Conservation (phyloP, 2,797 vertebrate species). For the Sparidentex hasta region DNA sequence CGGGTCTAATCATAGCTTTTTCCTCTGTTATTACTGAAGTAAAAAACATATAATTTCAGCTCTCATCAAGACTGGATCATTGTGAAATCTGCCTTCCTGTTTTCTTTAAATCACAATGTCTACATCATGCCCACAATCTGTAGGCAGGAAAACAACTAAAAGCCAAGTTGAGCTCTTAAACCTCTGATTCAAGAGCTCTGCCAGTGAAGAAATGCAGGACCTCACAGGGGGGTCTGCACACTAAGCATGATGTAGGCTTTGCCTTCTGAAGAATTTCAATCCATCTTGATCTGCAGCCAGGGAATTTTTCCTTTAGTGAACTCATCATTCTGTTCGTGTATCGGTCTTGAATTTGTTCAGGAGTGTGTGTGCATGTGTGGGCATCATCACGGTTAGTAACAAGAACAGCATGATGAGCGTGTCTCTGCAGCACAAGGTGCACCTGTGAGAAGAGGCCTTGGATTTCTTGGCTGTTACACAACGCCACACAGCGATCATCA, state of each 20-base stretch:
- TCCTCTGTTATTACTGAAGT: slow-evolving; percentile 15
- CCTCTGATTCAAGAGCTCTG: slow-evolving; percentile 27
- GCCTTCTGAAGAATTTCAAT: slow-evolving; percentile 5
- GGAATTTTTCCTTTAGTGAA: neutral
- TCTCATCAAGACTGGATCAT: slow-evolving; percentile 24
- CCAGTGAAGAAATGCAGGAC: slow-evolving; percentile 34
- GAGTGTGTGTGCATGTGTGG: neutral
- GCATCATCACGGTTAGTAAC: neutral
- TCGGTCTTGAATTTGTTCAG: slow-evolving; percentile 3
- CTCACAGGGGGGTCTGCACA: slow-evolving; percentile 19
- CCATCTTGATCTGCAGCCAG: neutral
- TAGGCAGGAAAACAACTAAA: slow-evolving; percentile 35
- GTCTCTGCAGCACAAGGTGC: slow-evolving; percentile 21
- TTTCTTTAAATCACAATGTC: slow-evolving; percentile 38
- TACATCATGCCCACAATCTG: slow-evolving; percentile 35
- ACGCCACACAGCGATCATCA: slow-evolving; percentile 31
- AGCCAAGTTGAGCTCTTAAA: slow-evolving; percentile 62
- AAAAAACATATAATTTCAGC: slow-evolving; percentile 40
- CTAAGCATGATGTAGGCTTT: neutral
- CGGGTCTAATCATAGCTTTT: slow-evolving; percentile 30
- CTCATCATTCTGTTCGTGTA: neutral
- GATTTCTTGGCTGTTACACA: slow-evolving; percentile 38
- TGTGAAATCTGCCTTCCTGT: slow-evolving; percentile 18
- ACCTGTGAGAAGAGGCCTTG: slow-evolving; percentile 41
- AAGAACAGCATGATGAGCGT: slow-evolving; percentile 14